Percentiles rank a stretch among this genome's conserved stretches.
Conservation (phyloP, 2,888 invertebrate species). For the Chironomus tentans region DNA sequence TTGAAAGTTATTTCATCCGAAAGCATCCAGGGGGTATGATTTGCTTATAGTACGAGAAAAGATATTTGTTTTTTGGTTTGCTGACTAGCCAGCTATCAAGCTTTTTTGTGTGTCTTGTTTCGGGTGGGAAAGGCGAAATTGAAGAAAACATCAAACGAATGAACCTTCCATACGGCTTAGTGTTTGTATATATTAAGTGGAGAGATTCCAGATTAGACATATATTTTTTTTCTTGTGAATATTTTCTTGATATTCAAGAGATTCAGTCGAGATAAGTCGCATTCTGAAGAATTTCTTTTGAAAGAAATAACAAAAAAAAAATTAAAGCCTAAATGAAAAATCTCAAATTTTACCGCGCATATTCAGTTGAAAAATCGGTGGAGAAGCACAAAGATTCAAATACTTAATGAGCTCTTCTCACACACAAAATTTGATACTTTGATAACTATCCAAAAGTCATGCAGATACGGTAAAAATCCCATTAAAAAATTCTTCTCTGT, state of each 20-base stretch:
- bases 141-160: constrained; percentile 3
- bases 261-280: constrained; percentile 16
- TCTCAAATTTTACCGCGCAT: neutral
- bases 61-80: neutral
- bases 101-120: neutral
- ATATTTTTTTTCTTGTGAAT: neutral
- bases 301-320: neutral
- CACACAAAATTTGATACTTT: constrained; percentile 22
- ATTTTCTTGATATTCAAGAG: neutral
- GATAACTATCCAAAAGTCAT: neutral
- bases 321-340: no score
- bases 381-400: neutral
- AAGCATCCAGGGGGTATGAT: neutral
- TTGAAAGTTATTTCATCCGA: neutral
- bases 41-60: neutral
- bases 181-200: neutral
- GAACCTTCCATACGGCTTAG: neutral
- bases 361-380: neutral
- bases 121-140: constrained; percentile 16
- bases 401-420: constrained; percentile 26
- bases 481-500: neutral
- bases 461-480: constrained; percentile 15
- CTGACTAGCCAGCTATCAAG: no score
- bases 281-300: constrained; percentile 6
- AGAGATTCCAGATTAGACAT: constrained; percentile 24